phyloP scores from a whole-genome alignment of 2,888 invertebrate genomes.

The Gryllus longicercus region DNA sequence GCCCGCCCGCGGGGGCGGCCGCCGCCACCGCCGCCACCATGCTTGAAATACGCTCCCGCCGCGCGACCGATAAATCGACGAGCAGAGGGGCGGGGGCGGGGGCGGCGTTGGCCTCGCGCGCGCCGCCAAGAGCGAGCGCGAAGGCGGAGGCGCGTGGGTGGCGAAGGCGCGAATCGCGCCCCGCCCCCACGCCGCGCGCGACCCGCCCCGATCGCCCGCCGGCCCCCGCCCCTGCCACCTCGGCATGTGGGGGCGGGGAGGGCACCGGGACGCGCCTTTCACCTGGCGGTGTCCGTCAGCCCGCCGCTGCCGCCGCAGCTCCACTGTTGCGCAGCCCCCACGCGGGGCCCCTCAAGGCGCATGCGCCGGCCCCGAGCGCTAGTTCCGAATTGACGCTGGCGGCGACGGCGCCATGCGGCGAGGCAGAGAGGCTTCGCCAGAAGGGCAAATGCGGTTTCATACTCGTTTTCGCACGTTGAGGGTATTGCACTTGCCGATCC shows the following conservation, averaged over 20 bases:
- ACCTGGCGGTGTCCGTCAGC: conserved; percentile 1
- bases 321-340: not conserved
- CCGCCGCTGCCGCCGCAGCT: not conserved
- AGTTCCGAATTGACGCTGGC: too few species aligned
- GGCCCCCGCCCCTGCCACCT: not conserved
- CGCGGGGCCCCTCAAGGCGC: too few species aligned
- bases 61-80: conserved; percentile 5
- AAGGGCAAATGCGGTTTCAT: too few species aligned
- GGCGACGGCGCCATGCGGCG: too few species aligned
- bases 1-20: not conserved
- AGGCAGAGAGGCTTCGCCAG: too few species aligned
- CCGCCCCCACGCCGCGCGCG: too few species aligned
- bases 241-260: not conserved
- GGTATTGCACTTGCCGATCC: too few species aligned
- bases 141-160: not conserved
- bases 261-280: conserved; percentile 1
- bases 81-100: not conserved
- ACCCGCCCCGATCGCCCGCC: too few species aligned
- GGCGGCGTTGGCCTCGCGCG: not conserved
- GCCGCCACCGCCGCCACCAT: not conserved
- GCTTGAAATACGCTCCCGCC: not conserved
- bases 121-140: not conserved
- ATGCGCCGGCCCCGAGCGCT: too few species aligned
- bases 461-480: too few species aligned
- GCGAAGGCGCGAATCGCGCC: not conserved